Base-by-base conservation (phyloP, 2,797 vertebrate genomes). In the Chloroceryle amazona region DNA sequence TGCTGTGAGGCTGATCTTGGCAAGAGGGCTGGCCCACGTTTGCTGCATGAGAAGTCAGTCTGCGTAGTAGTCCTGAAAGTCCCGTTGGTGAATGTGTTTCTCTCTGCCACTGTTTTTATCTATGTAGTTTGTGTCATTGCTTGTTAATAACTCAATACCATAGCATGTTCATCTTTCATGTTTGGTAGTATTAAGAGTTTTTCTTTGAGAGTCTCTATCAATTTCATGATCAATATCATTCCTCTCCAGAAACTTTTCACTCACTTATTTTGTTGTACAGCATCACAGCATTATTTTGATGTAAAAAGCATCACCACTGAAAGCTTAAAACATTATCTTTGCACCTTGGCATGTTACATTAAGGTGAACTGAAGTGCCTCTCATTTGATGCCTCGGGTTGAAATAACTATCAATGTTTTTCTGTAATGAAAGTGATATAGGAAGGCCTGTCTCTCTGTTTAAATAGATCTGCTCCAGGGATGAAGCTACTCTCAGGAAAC, bases 391-490 rank as follows among this genome's bases (percentile, higher is more conserved):
- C 22, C 37, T 70, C 16, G 82, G 10, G 11, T 31, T 85, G 57
- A 87, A 90, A 41, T 55, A 86, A 57, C 19, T 79, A 46, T 65
- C 42, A 42, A 15, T 93, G 46, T 52, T 80, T 89, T 87, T n/a
- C 62, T 81, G 16, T 65, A 94, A 44, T 5, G 15, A 35, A 90
- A 80, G 55, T 90, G 71, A 86, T 86, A 72, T 9, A 55, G 72
- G 54, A 87, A 80, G 21, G 10, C 44, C 49, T 94, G 9, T 93
- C 37, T 96, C 41, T 94, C 25, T 96, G 67, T 98, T 73, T 57
- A 37, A 93, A 95, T 62, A 99, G 99, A 99, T 99, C 89, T 99
- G 99, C 86, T 99, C 99, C 81, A 98, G 99, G 94, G 99, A 99
- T 71, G 99, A 99, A 95, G 98, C 99, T 79, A 98, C 98, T 25